Base-by-base conservation (phyloP, 2,888 invertebrate genomes). In the Heliothis peltigera region DNA sequence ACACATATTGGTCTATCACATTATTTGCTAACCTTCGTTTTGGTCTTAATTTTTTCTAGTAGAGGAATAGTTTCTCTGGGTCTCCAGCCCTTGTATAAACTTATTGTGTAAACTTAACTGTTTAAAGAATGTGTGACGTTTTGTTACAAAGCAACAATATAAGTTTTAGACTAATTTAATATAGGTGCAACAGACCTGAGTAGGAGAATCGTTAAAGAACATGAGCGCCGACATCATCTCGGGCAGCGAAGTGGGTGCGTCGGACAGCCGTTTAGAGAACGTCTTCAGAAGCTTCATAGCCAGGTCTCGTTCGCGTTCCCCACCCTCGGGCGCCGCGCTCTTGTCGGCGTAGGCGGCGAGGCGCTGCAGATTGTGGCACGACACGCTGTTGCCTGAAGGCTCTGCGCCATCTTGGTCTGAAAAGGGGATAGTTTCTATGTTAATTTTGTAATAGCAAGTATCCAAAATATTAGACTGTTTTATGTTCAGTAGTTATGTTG, bases 361-460 rank as follows among this genome's bases (percentile, higher is more conserved):
- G 6, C 98, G 95, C 32, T 97, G 95, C 17, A 98, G 93, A 92
- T 99, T 99, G 83, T 96, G 96, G 19, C 97, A 97, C 0, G 98
- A 95, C 0, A 99, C 97, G 48, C 98, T 98, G 89, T 99, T 99
- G 35, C 98, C 98, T 43, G 97, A 97, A 0, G 99, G 99, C 86
- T 99, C 99, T 0, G 99, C 99, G 15, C 98, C 98, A 87, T 99
- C 99, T 91, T 98, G 98, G 89, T 98, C 99, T 98, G 43, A 59
- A 65, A 43, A 5, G 18, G 17, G 6, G 10, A 44, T 51, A 0
- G 7, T 10, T 10, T 15, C 8, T 2, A 12, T 12, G 12, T 10
- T 32, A 32, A 32, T 32, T 32, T 32, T 0, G 32, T 10, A n/a
- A n/a, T n/a, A n/a, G n/a, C n/a, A n/a, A n/a, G n/a, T n/a, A n/a